phyloP scores from a whole-genome alignment of 1,140 invertebrate species.

The Carposina sasakii region DNA sequence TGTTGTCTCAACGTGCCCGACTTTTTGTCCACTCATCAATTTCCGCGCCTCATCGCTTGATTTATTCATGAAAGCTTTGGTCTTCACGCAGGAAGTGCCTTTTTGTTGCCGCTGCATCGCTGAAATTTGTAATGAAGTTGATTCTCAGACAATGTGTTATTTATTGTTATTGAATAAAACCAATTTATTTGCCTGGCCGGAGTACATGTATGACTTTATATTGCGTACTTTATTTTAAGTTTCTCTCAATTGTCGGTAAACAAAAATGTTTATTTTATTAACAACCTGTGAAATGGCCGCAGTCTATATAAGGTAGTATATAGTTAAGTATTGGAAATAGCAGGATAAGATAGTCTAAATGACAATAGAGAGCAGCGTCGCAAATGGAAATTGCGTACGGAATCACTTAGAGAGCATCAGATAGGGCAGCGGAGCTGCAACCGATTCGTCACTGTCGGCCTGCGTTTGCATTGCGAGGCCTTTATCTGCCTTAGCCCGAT shows the following conservation, averaged over 20 bases:
- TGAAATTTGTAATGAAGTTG: slow-evolving; percentile 70
- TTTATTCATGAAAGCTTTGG: slow-evolving; percentile 68
- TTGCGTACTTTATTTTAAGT: no score
- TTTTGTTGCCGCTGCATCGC: slow-evolving; percentile 57
- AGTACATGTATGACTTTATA: no score
- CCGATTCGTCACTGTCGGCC: slow-evolving; percentile 68
- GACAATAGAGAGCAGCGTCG: slow-evolving; percentile 57
- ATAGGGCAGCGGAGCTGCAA: slow-evolving; percentile 60
- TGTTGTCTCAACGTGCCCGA: slow-evolving; percentile 59
- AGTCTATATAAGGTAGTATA: no score
- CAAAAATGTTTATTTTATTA: no score
- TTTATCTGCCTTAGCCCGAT: slow-evolving; percentile 60
- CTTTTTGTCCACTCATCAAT: slow-evolving; percentile 68
- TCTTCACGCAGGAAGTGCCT: slow-evolving; percentile 64
- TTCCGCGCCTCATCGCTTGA: slow-evolving; percentile 66
- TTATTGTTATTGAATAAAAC: slow-evolving; percentile 49
- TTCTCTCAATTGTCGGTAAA: slow-evolving; percentile 28
- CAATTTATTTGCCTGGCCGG: slow-evolving; percentile 20
- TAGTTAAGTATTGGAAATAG: no score
- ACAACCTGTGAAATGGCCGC: no score
- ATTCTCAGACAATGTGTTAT: slow-evolving; percentile 68
- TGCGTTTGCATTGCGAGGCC: slow-evolving; percentile 64
- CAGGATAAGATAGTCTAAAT: slow-evolving; percentile 48
- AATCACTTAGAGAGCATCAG: slow-evolving; percentile 69
- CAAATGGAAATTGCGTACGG: slow-evolving; percentile 60